Evolutionary conservation across 2,888 invertebrate genomes (phyloP).

Genomic region (Taphrorychus bicolor): DNA sequence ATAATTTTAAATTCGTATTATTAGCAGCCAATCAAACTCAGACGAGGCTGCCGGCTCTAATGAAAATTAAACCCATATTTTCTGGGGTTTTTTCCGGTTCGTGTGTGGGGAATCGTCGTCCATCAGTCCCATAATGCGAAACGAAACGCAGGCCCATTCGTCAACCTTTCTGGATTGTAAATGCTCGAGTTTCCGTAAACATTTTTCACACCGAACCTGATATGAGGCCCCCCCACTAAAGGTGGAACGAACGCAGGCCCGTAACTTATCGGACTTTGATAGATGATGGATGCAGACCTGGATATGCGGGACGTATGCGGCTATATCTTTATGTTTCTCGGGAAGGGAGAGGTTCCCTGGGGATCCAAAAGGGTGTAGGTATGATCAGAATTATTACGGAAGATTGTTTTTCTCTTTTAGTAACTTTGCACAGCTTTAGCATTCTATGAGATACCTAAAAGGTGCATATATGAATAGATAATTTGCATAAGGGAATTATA

Average conservation of each 20-base stretch:
- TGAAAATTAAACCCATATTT: slow-evolving; percentile 29
- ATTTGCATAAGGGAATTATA: too few relatives aligned
- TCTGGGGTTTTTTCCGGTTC: slow-evolving; percentile 15
- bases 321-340: not conserved
- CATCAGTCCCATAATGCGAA: slow-evolving; percentile 25
- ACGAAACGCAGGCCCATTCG: slow-evolving; percentile 29
- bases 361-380: not conserved
- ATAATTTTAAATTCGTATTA: too few relatives aligned
- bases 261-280: slow-evolving; percentile 52
- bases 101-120: slow-evolving; percentile 14
- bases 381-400: too few relatives aligned
- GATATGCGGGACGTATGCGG: not conserved
- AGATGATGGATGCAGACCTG: slow-evolving; percentile 48
- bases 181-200: slow-evolving; percentile 39
- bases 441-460: too few relatives aligned
- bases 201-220: slow-evolving; percentile 44
- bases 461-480: too few relatives aligned
- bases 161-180: slow-evolving; percentile 34
- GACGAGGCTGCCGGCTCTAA: too few relatives aligned
- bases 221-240: slow-evolving; percentile 43
- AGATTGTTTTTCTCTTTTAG: too few relatives aligned
- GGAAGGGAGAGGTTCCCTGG: not conserved
- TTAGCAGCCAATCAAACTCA: too few relatives aligned
- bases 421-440: too few relatives aligned
- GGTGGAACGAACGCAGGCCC: slow-evolving; percentile 45